Base-by-base conservation (phyloP, 2,888 invertebrate genomes). In the Pycnomerus fuliginosus region DNA sequence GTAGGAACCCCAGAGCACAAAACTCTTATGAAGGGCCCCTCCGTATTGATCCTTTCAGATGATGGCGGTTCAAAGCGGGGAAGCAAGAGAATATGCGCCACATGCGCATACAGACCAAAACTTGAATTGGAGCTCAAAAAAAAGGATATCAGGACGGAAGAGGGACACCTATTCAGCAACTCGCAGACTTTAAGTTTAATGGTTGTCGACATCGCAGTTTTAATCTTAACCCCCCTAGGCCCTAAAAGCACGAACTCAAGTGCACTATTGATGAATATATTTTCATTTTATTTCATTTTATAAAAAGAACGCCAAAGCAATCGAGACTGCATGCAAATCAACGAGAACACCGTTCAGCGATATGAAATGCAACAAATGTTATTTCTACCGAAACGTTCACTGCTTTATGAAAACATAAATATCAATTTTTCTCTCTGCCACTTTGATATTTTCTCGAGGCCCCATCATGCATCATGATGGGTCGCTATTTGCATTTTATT, bases 401-500 rank as follows among this genome's bases (percentile, higher is more conserved):
- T 49, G 41, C 39, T 52, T 52, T 53, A 53, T 53, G 53, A 51
- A 51, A 62, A 61, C 52, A 61, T 61, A 64, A 61, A 63, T 63
- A 60, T 55, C 62, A 59, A 61, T 62, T 61, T 62, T 61, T 63
- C 60, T 62, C 53, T 52, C 60, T 58, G 59, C 53, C 54, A 54
- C 52, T 58, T 54, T 56, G 58, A 62, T 61, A 62, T 62, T 58
- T 57, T 49, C 55, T 12, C 11, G 10, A 4, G 20, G 51, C 50
- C 52, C 55, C 54, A 58, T 60, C 58, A 57, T 64, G 62, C 56
- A 57, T 60, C 64, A 61, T 62, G 63, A 62, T 62, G 60, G 61
- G 52, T 54, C 56, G 52, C 55, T 59, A 66, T 68, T 60, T 68
- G 68, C 68, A 68, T 68, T 68, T 68, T 68, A 68, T 68, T 68